A percentile compares a stretch with the other conserved stretches of the same genome.
phyloP scores from a whole-genome alignment of 2,797 vertebrate genomes.

The Zenarchopterus dispar region DNA sequence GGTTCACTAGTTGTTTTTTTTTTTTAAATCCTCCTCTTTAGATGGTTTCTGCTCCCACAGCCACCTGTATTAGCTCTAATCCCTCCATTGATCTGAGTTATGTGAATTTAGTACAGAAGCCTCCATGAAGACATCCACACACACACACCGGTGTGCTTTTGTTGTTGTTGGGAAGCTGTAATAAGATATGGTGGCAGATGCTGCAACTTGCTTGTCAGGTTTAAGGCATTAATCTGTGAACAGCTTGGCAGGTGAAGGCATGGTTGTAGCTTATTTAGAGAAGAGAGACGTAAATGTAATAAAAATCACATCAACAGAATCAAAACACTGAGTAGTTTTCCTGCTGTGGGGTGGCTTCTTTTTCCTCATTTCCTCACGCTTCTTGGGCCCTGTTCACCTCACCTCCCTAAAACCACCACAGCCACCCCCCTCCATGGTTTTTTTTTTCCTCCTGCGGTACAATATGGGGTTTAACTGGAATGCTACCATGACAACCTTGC shows the following conservation, averaged over 20 bases:
- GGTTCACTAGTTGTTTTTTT: too few relatives aligned
- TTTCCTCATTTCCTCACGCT: constrained; percentile 24
- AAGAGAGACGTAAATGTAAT: background rate
- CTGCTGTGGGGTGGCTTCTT: constrained; percentile 65
- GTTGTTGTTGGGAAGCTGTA: constrained; percentile 32
- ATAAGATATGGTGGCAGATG: constrained; percentile 27
- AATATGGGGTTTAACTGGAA: constrained; percentile 73
- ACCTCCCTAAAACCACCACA: background rate
- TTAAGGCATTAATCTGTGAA: too few relatives aligned
- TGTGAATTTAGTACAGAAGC: background rate
- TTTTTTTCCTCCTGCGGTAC: constrained; percentile 52
- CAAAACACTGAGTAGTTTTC: constrained; percentile 12
- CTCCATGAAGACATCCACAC: too few relatives aligned
- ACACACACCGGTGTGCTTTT: constrained; percentile 7
- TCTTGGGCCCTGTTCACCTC: background rate
- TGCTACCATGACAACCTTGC: constrained; percentile 62
- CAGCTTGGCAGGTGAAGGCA: background rate
- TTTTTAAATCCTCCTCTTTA: constrained; percentile 10
- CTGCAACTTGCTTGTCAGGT: background rate
- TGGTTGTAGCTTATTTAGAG: background rate
- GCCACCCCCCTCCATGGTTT: constrained; percentile 3
- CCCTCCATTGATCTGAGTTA: constrained; percentile 45
- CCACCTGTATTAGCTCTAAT: constrained; percentile 37
- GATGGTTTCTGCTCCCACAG: constrained; percentile 12
- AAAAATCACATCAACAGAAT: background rate